phyloP scores from a whole-genome alignment of 2,888 invertebrate genomes.

The Ethmia dodecea region DNA sequence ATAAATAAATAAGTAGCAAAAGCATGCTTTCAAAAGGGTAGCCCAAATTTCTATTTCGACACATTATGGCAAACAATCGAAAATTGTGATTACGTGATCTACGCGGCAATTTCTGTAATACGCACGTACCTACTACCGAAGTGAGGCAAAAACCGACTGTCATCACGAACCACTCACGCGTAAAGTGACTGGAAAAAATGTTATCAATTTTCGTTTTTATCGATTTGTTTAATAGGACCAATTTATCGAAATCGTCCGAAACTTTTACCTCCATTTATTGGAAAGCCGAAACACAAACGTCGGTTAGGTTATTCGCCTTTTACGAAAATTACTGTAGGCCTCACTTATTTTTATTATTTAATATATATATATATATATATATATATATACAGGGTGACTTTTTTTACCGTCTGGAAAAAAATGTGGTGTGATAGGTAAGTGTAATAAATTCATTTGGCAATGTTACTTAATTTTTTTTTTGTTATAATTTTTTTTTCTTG shows the following conservation, averaged over 20 bases:
- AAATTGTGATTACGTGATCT: slow-evolving; percentile 31
- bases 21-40: too few species aligned
- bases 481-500: too few species aligned
- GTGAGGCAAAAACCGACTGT: slow-evolving; percentile 8
- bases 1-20: too few species aligned
- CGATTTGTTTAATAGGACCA: slow-evolving; percentile 45
- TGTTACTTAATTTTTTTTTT: too few species aligned
- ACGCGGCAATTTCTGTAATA: slow-evolving; percentile 4
- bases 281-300: slow-evolving; percentile 31
- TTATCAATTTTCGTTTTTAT: slow-evolving; percentile 50
- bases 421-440: too few species aligned
- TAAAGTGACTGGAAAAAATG: slow-evolving; percentile 54
- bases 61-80: slow-evolving; percentile 23
- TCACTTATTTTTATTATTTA: too few species aligned
- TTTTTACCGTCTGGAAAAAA: too few species aligned
- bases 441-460: too few species aligned
- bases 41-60: slow-evolving; percentile 23
- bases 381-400: too few species aligned
- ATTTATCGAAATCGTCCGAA: slow-evolving; percentile 49
- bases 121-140: neutral
- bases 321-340: too few species aligned
- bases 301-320: neutral
- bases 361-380: too few species aligned
- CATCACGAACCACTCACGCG: slow-evolving; percentile 62
- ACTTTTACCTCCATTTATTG: slow-evolving; percentile 58